phyloP scores from a whole-genome alignment of 2,888 invertebrate genomes.

The Calliphora vomitoria region DNA sequence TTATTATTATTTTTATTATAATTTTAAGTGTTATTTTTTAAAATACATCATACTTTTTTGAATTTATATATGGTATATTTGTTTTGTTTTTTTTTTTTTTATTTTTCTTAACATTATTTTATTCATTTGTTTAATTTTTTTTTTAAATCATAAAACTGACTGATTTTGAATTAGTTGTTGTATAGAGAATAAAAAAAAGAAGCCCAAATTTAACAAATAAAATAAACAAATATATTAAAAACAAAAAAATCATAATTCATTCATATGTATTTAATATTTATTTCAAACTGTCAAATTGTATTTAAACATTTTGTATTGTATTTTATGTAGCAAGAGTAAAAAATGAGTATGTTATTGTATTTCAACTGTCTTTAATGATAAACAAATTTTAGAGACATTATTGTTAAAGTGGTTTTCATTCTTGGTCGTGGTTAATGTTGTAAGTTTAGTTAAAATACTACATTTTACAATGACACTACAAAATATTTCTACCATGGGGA shows the following conservation, averaged over 20 bases:
- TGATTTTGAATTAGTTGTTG: conserved; percentile 73
- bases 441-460: no score
- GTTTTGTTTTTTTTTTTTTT: conserved; percentile 34
- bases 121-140: conserved; percentile 41
- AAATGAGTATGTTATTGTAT: not conserved
- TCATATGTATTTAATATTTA: conserved; percentile 19
- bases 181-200: conserved; percentile 54
- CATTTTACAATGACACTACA: no score
- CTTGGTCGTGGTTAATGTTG: no score
- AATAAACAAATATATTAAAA: conserved; percentile 34
- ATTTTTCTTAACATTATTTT: conserved; percentile 18
- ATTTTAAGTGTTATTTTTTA: conserved; percentile 66
- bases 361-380: conserved; percentile 1
- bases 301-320: conserved; percentile 34
- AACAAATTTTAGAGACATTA: not conserved
- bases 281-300: conserved; percentile 16
- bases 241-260: conserved; percentile 34
- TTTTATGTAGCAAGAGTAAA: not conserved
- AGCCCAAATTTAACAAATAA: conserved; percentile 46
- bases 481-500: no score
- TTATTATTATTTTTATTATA: conserved; percentile 41
- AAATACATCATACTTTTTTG: conserved; percentile 51
- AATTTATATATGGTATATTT: conserved; percentile 24
- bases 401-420: no score
- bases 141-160: conserved; percentile 68